Base-by-base conservation (phyloP, 2,797 vertebrate genomes). In the Poecilia picta region DNA sequence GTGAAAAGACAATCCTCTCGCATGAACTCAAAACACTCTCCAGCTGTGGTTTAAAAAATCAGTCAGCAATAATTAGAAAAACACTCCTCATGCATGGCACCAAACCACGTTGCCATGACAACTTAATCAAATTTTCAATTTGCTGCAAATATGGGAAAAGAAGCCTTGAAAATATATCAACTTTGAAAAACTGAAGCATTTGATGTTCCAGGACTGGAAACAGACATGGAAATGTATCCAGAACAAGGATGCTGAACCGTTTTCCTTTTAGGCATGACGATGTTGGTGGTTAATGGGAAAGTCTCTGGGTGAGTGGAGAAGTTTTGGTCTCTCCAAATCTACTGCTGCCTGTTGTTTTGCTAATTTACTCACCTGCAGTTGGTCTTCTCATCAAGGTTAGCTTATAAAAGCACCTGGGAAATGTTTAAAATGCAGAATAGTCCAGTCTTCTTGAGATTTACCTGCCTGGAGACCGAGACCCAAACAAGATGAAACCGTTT, bases 1-100 rank as follows among this genome's bases (percentile, higher is more conserved):
- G 23, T 28, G 25, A 59, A 75, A 74, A 18, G 73, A 74, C 39
- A 62, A 75, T 31, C 18, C 23, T 57, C 73, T 57, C 15, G n/a
- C 73, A 74, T 53, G 51, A 53, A 28, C 51, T 57, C 73, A n/a
- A 74, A 41, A 62, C 53, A 31, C 4, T 43, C 74, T 75, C 74
- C 53, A 75, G 55, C 74, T 75, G 55, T 33, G 16, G 64, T 68
- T 41, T 25, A 68, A 68, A 36, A 41, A 41, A 68, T 41, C 16
- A 36, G 41, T 62, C 55, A n/a, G 8, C 33, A 28, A 57, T 28
- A 74, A 57, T 62, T 62, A 18, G 25, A 62, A 59, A 62, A 46
- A 43, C 15, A 8, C 39, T 23, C 39, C 53, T 75, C 25, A 45
- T 59, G 55, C 25, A 62, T 45, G 43, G 45, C 55, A 62, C 39